phyloP scores from a whole-genome alignment of 2,113 vertebrate genomes.

The Labeo catla region DNA sequence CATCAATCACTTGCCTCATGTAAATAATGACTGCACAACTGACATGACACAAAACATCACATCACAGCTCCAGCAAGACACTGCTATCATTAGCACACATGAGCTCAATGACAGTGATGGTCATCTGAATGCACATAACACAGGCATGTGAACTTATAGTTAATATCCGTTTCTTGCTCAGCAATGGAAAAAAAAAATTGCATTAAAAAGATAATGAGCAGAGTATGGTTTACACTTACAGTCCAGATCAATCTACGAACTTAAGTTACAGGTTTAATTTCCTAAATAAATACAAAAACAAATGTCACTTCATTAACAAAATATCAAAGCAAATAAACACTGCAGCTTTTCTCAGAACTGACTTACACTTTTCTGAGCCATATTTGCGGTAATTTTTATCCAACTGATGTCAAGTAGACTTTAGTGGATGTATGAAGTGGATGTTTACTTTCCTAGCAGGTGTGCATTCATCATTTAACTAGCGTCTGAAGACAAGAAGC shows the following conservation, averaged over 20 bases:
- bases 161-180: slow-evolving; percentile 10
- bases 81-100: background rate
- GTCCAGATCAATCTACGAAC: background rate
- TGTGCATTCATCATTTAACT: background rate
- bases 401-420: background rate
- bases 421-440: background rate
- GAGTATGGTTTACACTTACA: background rate
- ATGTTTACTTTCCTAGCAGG: background rate
- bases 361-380: background rate
- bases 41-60: slow-evolving; percentile 12
- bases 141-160: background rate
- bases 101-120: background rate
- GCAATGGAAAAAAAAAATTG: background rate
- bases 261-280: background rate
- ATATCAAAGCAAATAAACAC: background rate
- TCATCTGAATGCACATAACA: background rate
- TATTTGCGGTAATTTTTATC: background rate
- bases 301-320: background rate
- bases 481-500: background rate
- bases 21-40: background rate
- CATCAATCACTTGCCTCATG: background rate
- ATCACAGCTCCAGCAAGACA: background rate
- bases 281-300: background rate
- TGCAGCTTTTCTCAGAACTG: background rate
- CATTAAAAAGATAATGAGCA: too few relatives aligned